Evolutionary conservation across 2,113 vertebrate genomes (phyloP), one percentile per base, ranked within the genome.

Genomic region (Opisthocomus hoazin): DNA sequence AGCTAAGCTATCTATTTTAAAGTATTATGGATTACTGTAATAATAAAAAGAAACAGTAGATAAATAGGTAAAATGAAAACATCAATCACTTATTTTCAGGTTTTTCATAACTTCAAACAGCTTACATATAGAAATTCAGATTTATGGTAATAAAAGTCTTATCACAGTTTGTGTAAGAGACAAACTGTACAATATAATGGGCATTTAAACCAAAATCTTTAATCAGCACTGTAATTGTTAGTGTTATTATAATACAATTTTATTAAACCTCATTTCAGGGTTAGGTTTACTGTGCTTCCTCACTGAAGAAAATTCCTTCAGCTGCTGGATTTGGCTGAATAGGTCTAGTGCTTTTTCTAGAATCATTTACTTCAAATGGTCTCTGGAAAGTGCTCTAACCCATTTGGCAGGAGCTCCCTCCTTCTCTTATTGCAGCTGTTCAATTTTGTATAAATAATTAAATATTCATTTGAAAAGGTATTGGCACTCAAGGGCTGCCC

Each of bases 371-470:
- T 32, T 92, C 80, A 69, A 26, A 74, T 77, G 37, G 15, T 34
- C 37, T 66, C 73, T 84, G 80, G 79, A 51, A 89, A 43, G 11
- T 41, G 30, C 39, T 91, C 30, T 75, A 61, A 84, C 34, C 39
- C 48, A 10, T 63, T 56, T 97, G 84, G 89, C 71, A 71, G 73
- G 37, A 84, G 56, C 2, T 86, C 56, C 60, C 56, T 68, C 56
- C 23, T 17, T 51, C 19, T 89, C 45, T 87, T 18, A 54, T 51
- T 79, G 56, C 89, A 96, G 89, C 89, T 75, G 69, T 56, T 87
- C 89, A 75, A 32, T 93, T 93, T 78, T 34, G 45, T 81, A 63
- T 70, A 84, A 93, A 96, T 89, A 93, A 89, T 92, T 81, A 86
- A 94, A 77, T 70, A 66, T 80, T 94, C 36, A 32, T 83, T 89